Evolutionary conservation across 2,113 vertebrate species (phyloP).

Genomic region (Cervus canadensis): DNA sequence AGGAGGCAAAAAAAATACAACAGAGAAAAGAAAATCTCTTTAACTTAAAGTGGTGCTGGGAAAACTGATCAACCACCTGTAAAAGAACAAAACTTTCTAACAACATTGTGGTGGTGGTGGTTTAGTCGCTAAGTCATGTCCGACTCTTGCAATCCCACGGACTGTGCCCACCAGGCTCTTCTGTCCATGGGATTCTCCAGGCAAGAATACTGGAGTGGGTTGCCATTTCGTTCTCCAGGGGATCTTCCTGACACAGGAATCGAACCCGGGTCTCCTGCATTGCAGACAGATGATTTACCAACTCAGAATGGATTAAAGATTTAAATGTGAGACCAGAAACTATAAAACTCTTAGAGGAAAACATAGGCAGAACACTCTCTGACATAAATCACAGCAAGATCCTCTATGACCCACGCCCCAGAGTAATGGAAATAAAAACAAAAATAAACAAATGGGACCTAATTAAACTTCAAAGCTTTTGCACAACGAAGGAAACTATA

Average conservation of each 20-base stretch:
- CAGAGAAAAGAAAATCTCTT: neutral
- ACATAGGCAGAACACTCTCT: neutral
- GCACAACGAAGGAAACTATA: neutral
- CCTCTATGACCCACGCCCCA: neutral
- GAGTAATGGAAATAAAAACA: neutral
- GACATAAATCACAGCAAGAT: neutral
- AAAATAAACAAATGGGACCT: neutral
- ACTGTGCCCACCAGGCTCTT: neutral
- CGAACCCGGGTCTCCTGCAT: neutral
- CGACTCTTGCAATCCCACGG: neutral
- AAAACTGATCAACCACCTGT: neutral
- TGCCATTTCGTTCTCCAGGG: neutral
- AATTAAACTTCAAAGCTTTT: neutral
- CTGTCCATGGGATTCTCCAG: neutral
- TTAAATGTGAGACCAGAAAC: neutral
- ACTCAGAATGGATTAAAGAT: neutral
- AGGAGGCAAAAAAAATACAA: neutral
- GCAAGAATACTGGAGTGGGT: neutral
- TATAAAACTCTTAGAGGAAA: neutral
- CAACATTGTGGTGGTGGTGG: neutral
- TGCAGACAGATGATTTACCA: neutral
- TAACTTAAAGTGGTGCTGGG: neutral
- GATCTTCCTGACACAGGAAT: neutral
- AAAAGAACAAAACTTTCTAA: neutral
- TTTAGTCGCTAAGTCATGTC: neutral